Base-by-base conservation (phyloP, 1,140 invertebrate species). In the Caenorhabditis tropicalis region DNA sequence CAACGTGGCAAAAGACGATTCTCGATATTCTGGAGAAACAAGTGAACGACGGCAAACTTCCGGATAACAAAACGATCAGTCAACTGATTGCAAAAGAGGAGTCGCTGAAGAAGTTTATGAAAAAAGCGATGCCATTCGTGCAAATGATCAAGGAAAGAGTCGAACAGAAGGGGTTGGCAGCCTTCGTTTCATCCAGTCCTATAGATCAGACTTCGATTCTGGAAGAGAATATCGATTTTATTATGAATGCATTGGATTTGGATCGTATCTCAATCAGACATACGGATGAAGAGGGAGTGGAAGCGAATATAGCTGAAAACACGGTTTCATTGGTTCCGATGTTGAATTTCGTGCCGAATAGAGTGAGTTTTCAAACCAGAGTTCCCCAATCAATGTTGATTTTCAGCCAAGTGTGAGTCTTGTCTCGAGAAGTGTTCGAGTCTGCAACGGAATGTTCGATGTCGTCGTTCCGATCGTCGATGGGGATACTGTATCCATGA, bases 81-180 rank as follows among this genome's bases (percentile, higher is more conserved):
- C 91, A 92, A 2, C 94, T 95, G 87, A 92, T 99, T 48, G 93
- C 93, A 3, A 93, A 93, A 51, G 94, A 95, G 79, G 90, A 93
- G 0, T 94, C 95, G 46, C 92, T 99, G 27, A 96, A 98, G 92
- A 98, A 97, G 24, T 53, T 46, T 90, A 95, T 94, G 94, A 99
- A 99, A 92, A 94, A 95, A 88, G 95, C 96, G 0, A 99, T 99
- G 98, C 96, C 97, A 1, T 99, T 99, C 92, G 97, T 96, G 0
- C 96, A 97, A 92, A 85, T 91, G 93, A 87, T 91, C 33, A 92
- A 92, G 90, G 91, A 92, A 43, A 82, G 87, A 21, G 80, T 80
- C 24, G 85, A 82, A 21, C 31, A 48, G 31, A 83, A 86, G 43
- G 84, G 83, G 19, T 19, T 79, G 6, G 31, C 79, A 16, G 84